Evolutionary conservation across 2,113 vertebrate species (phyloP), one percentile per base, ranked within the genome.

Genomic region (Hiodon tergisus): DNA sequence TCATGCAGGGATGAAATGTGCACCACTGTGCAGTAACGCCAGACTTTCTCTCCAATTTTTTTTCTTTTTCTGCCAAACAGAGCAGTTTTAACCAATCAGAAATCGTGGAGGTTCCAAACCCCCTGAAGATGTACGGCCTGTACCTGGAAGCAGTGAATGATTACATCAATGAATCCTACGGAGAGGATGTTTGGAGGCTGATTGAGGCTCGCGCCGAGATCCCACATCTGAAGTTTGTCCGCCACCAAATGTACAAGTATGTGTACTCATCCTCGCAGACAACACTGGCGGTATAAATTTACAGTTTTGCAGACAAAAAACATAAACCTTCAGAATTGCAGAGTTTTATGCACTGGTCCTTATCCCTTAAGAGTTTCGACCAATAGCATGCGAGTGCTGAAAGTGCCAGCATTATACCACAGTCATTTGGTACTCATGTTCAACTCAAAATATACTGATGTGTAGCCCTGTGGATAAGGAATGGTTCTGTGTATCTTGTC

Each of bases 241-340:
- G 86, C 1, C 90, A 90, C 61, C 89, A 91, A 83, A 91, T 91
- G 90, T 89, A 91, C 84, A 91, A 89, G 90, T 90, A 86, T 47
- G 82, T 6, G 8, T 62, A 10, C 31, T 53, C 50, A 73, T 61
- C 14, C 31, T 57, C 14, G 4, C 50, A 14, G 2, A 48, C 51
- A 66, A 46, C 31, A 31, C 31, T 31, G 31, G 31, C 31, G 31
- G 0, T 31, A 31, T 31, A 31, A 0, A 31, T 31, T 31, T 31
- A 31, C 31, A 31, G 31, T 31, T 31, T 31, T 31, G 31, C 31
- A 31, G 31, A 31, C 31, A 31, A 31, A 31, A 31, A 31, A 31
- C 31, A 31, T 31, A 31, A 31, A 31, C 31, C 31, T 31, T 31
- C 31, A 31, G 31, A 31, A 31, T 31, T 0, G 31, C 31, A 31